phyloP scores from a whole-genome alignment of 2,113 vertebrate genomes.

The Castor canadensis region DNA sequence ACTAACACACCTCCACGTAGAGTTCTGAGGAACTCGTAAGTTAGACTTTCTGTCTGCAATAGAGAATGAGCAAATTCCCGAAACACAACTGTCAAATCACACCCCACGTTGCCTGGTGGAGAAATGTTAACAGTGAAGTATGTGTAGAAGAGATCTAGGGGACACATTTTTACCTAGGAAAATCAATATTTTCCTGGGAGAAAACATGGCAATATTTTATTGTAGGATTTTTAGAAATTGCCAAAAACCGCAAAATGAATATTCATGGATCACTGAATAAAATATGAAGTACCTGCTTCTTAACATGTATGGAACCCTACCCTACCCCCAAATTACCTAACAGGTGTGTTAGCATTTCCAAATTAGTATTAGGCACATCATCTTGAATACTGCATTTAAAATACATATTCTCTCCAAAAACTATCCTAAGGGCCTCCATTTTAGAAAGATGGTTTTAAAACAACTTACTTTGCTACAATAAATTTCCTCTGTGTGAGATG shows the following conservation, averaged over 20 bases:
- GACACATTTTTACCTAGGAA: constrained; percentile 5
- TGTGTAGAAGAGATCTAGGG: background rate
- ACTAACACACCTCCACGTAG: constrained; percentile 38
- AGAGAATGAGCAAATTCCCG: constrained; percentile 27
- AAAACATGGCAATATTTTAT: constrained; percentile 20
- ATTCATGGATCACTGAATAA: constrained; percentile 58
- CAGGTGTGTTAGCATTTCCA: constrained; percentile 32
- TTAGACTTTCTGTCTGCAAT: background rate
- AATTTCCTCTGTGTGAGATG: constrained; percentile 94
- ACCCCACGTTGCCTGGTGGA: background rate
- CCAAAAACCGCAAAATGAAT: constrained; percentile 63
- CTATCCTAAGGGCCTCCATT: constrained; percentile 53
- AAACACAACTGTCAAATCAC: background rate
- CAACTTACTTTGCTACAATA: constrained; percentile 99
- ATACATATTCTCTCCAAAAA: constrained; percentile 37
- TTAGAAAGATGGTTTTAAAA: constrained; percentile 70
- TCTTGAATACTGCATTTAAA: constrained; percentile 63
- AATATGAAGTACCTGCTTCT: constrained; percentile 63
- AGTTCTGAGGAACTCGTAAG: background rate
- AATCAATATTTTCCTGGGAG: constrained; percentile 15
- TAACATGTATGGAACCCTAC: constrained; percentile 48
- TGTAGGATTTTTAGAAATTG: constrained; percentile 60
- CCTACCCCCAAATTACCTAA: constrained; percentile 58
- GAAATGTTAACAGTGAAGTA: background rate
- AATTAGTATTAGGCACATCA: constrained; percentile 61